Evolutionary conservation across 2,888 invertebrate genomes (phyloP), one percentile per base, ranked within the genome.

Genomic region (Cephus nigrinus): DNA sequence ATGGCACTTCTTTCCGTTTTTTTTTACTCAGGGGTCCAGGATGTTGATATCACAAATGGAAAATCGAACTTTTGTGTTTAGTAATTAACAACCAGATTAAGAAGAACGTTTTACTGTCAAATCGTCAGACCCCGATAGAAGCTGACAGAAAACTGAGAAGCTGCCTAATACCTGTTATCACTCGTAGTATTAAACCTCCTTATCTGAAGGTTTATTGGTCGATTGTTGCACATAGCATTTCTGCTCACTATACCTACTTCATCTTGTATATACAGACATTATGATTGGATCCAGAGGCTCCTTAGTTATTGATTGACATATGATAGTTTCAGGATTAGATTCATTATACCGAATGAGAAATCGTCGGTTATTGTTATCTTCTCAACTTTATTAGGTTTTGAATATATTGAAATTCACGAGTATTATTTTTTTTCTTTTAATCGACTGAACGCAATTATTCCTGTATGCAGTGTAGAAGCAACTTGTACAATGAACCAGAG

Each of bases 181-280:
- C 55, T 23, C 55, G 2, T 23, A 55, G 23, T 23, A 55, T 55
- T 55, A 55, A 55, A 55, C 23, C 23, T 1, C 68, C 77, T 82
- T 82, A 82, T 82, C 82, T 75, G n/a, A 71, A 75, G 80, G 79
- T 82, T 76, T 77, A 80, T 82, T 75, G 72, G 35, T 76, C 36
- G 78, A 80, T 79, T 77, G 74, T 79, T 76, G 31, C 40, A 71
- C 40, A 75, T 77, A 23, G 69, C 73, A 75, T 68, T 31, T 71
- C 11, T 34, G 73, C 15, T 69, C 72, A 15, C 35, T 34, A 71
- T 15, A 23, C 55, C 9, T 23, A 23, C 55, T 9, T 55, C 55
- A 40, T 0, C 23, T 15, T 40, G 40, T 40, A 40, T 15, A 15
- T 5, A 40, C 23, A 40, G 23, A 40, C 15, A 15, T 40, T 40